Evolutionary conservation across 1,140 invertebrate species (phyloP).

Genomic region (Pseudomyrmex concolor): DNA sequence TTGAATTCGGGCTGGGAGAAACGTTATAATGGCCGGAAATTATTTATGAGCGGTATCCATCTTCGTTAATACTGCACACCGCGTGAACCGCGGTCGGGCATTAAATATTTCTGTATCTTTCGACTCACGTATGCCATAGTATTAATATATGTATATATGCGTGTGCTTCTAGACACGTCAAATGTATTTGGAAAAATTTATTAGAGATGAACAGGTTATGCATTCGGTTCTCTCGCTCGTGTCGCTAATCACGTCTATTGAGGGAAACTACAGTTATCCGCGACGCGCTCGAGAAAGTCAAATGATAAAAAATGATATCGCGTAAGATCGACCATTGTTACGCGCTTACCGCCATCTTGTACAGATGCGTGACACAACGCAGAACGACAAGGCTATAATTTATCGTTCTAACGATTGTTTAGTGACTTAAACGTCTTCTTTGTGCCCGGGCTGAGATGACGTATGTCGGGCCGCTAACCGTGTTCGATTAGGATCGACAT

Average conservation of each 20-base stretch:
- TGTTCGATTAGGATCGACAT: slow-evolving; percentile 70
- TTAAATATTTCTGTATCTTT: slow-evolving; percentile 19
- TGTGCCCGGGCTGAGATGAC: slow-evolving; percentile 55
- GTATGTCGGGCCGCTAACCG: slow-evolving; percentile 58
- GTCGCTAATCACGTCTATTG: neutral
- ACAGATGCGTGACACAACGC: slow-evolving; percentile 8
- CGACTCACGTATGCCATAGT: neutral
- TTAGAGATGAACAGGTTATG: neutral
- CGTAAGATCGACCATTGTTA: neutral
- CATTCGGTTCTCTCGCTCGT: neutral
- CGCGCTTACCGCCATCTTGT: neutral
- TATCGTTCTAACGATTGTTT: slow-evolving; percentile 60
- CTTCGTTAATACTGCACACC: slow-evolving; percentile 23
- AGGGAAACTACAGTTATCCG: slow-evolving; percentile 25
- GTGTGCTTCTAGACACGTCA: neutral
- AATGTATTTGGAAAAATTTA: neutral
- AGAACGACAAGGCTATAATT: slow-evolving; percentile 9
- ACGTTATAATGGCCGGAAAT: slow-evolving; percentile 27
- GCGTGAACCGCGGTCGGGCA: neutral
- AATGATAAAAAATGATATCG: slow-evolving; percentile 24
- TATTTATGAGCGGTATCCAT: slow-evolving; percentile 29
- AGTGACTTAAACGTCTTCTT: slow-evolving; percentile 61
- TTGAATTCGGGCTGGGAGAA: neutral
- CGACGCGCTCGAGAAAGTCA: neutral
- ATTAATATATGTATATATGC: neutral